phyloP scores from a whole-genome alignment of 2,797 vertebrate species.

The Alcedo quadribrachys region DNA sequence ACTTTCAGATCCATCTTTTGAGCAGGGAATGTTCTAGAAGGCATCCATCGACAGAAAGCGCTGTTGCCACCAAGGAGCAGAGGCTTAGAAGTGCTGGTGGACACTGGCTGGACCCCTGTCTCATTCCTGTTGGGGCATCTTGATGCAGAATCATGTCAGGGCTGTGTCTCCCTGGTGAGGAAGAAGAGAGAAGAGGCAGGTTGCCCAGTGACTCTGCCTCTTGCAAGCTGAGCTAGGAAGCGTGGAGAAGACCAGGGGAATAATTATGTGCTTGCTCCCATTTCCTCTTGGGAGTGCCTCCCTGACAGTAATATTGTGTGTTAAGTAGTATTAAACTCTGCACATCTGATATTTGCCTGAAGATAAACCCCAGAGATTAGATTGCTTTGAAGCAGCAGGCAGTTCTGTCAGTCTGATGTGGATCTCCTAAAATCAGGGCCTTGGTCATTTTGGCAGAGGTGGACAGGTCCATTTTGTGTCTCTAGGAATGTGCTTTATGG shows the following conservation, averaged over 20 bases:
- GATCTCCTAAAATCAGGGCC: background rate
- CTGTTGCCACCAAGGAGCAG: background rate
- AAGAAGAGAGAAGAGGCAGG: background rate
- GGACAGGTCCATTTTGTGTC: too few relatives aligned
- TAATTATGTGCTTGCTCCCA: background rate
- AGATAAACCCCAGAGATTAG: background rate
- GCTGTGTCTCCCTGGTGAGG: background rate
- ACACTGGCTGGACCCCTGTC: background rate
- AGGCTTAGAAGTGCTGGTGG: background rate
- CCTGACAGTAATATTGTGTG: background rate
- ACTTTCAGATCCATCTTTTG: background rate
- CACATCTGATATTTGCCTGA: background rate
- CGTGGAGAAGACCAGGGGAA: background rate
- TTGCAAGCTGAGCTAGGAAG: background rate
- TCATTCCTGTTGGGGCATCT: background rate
- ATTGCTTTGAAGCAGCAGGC: background rate
- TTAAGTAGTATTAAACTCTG: background rate
- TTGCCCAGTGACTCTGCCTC: background rate
- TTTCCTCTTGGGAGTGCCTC: slow-evolving; percentile 35
- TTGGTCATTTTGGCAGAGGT: background rate
- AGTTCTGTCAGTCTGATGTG: background rate
- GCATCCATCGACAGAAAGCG: background rate
- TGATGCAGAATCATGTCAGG: background rate
- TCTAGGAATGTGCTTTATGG: too few relatives aligned
- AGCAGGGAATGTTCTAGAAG: background rate